Evolutionary conservation across 2,113 vertebrate species (phyloP).

Genomic region (Ailurus styani): DNA sequence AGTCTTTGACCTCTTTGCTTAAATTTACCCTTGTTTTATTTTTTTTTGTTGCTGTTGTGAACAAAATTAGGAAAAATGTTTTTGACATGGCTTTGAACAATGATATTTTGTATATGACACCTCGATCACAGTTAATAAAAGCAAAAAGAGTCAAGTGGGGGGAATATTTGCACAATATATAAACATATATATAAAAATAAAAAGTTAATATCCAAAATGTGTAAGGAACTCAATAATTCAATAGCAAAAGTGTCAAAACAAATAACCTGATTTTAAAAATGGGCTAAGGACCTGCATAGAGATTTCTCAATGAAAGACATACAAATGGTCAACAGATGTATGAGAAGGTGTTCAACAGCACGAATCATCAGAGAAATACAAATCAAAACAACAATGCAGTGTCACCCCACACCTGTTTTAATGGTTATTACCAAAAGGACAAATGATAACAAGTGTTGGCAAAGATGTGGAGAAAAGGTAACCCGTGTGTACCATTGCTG

Average conservation of each 20-base stretch:
- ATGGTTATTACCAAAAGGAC: background rate
- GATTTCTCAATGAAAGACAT: background rate
- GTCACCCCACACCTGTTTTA: background rate
- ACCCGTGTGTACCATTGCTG: rapidly evolving
- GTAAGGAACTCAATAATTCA: background rate
- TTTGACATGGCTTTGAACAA: background rate
- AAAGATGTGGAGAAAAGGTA: background rate
- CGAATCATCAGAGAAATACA: background rate
- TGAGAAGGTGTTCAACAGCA: background rate
- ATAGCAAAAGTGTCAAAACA: background rate
- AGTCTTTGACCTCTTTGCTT: background rate
- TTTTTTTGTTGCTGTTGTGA: background rate
- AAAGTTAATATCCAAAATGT: background rate
- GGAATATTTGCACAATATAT: background rate
- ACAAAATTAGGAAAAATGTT: background rate
- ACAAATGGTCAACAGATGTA: background rate
- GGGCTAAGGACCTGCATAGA: background rate
- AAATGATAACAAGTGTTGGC: background rate
- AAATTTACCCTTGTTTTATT: background rate
- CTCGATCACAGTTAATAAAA: background rate
- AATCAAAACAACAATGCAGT: background rate
- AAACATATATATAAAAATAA: background rate
- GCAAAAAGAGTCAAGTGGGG: background rate
- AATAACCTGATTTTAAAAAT: background rate
- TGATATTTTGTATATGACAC: background rate